Conservation (phyloP, 2,113 vertebrate genomes). For the Heterotis niloticus region DNA sequence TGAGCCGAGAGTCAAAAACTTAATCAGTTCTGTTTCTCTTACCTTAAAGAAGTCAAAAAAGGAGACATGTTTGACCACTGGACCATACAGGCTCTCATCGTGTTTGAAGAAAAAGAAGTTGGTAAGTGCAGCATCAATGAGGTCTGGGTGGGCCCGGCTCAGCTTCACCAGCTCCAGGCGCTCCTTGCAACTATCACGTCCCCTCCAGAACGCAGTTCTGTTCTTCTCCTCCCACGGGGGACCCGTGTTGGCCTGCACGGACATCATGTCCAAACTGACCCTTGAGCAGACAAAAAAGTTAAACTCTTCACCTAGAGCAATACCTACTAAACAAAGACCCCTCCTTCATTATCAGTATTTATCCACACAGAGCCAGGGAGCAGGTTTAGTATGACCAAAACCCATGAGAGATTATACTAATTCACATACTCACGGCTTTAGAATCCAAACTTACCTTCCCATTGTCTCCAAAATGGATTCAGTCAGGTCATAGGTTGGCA, state of each 20-base stretch:
- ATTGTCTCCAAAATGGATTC: conserved; percentile 95
- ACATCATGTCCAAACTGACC: conserved; percentile 97
- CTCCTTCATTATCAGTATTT: neutral
- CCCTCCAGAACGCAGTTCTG: conserved; percentile 86
- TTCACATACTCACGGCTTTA: neutral
- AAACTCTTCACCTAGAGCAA: too few relatives aligned
- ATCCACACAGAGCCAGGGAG: neutral
- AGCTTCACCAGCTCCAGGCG: conserved; percentile 92
- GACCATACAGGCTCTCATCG: conserved; percentile 86
- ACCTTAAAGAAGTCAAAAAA: conserved; percentile 99
- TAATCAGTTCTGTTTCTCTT: conserved; percentile 34
- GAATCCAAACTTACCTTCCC: conserved; percentile 75
- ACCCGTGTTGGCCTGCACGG: conserved; percentile 90
- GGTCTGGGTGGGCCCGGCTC: conserved; percentile 73
- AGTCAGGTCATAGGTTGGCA: conserved; percentile 96
- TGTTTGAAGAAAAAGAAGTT: conserved; percentile 99
- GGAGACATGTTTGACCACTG: conserved; percentile 93
- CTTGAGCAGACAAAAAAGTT: conserved; percentile 51
- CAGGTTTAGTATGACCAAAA: neutral
- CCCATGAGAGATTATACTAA: too few relatives aligned
- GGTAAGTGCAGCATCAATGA: conserved; percentile 93
- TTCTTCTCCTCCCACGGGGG: conserved; percentile 85
- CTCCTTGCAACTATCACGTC: conserved; percentile 90
- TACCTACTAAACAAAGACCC: too few relatives aligned
- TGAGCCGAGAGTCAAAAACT: too few relatives aligned